Percentiles rank a stretch among this genome's conserved stretches.
phyloP scores from a whole-genome alignment of 2,888 invertebrate genomes.

The Philhelius pedissequus region DNA sequence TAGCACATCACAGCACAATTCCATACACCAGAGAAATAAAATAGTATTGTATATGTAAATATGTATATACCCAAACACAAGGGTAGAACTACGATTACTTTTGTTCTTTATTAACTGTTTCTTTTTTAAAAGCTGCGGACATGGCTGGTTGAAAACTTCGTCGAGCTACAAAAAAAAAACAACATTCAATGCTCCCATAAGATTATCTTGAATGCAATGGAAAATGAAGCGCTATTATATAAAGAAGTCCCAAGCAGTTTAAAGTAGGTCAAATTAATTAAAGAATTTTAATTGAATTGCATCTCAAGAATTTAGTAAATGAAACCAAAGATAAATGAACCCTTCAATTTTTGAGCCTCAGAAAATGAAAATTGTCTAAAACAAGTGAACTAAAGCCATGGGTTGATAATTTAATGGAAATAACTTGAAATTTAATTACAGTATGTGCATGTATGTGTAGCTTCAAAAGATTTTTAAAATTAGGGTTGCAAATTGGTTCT shows the following conservation, averaged over 20 bases:
- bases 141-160: neutral
- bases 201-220: conserved; percentile 27
- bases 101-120: conserved; percentile 38
- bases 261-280: conserved; percentile 57
- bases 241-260: neutral
- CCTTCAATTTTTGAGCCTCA: neutral
- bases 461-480: too few relatives aligned
- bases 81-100: conserved; percentile 38
- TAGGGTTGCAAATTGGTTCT: too few relatives aligned
- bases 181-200: neutral
- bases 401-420: neutral
- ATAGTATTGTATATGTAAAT: too few relatives aligned
- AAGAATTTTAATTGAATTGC: conserved; percentile 61
- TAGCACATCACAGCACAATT: too few relatives aligned
- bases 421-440: neutral
- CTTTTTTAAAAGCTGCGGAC: conserved; percentile 7
- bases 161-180: neutral
- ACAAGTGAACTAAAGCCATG: neutral
- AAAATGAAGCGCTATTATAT: neutral
- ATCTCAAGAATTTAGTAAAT: conserved; percentile 24
- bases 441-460: too few relatives aligned
- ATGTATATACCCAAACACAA: neutral
- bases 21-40: neutral
- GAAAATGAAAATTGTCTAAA: neutral
- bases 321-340: conserved; percentile 15